Evolutionary conservation across 2,113 vertebrate species (phyloP).

Genomic region (Lycaon pictus): DNA sequence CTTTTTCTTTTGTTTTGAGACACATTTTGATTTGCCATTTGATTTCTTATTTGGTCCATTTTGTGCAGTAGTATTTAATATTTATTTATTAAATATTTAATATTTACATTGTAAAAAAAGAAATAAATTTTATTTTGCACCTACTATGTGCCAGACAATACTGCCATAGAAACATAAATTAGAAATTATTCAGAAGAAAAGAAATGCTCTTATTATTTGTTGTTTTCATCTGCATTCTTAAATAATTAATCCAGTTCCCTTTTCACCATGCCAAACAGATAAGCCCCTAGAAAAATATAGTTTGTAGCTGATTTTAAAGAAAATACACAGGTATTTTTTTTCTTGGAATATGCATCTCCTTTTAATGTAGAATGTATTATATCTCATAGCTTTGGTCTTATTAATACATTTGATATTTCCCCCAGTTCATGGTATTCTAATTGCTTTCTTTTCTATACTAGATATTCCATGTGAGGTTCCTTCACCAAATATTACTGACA

Average conservation of each 20-base stretch:
- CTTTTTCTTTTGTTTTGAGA: neutral
- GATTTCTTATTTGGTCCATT: neutral
- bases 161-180: neutral
- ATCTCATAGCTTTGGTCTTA: neutral
- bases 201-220: neutral
- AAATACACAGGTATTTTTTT: neutral
- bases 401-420: neutral
- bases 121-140: neutral
- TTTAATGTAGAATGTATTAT: neutral
- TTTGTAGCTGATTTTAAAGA: neutral
- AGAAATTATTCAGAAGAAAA: neutral
- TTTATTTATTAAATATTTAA: neutral
- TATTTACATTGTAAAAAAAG: neutral
- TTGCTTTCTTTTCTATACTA: neutral
- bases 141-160: neutral
- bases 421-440: neutral
- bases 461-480: neutral
- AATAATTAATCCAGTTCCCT: slow-evolving; percentile 9
- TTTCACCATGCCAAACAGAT: neutral
- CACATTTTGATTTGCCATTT: neutral
- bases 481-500: neutral
- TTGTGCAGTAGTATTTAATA: neutral
- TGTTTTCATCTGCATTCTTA: neutral
- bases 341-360: neutral
- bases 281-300: neutral